Percentiles rank a stretch among this genome's conserved stretches.
Conservation (phyloP, 2,797 vertebrate genomes). For the Odontamblyopus lacepedii region DNA sequence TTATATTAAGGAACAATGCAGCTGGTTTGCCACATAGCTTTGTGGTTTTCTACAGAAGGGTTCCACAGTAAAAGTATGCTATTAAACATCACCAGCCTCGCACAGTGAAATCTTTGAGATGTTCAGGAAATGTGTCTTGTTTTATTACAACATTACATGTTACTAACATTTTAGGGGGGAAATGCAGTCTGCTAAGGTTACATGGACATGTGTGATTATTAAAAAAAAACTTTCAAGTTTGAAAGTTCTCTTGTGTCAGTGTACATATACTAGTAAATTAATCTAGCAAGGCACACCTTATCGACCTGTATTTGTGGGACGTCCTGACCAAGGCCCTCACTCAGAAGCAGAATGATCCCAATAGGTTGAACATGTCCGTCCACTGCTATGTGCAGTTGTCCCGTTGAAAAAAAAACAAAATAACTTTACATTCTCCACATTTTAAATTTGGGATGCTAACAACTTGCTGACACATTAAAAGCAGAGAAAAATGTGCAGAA, state of each 20-base stretch:
- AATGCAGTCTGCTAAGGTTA: no score
- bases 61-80: constrained; percentile 10
- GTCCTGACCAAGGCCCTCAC: not conserved
- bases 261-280: not conserved
- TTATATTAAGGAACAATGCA: constrained; percentile 22
- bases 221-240: not conserved
- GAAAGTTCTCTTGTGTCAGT: not conserved
- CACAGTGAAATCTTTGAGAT: not conserved
- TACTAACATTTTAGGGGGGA: not conserved
- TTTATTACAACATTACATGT: not conserved
- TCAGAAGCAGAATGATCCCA: not conserved
- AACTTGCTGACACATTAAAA: not conserved
- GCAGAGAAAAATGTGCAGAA: constrained; percentile 2
- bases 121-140: not conserved
- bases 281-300: not conserved
- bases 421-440: not conserved
- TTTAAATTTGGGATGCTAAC: not conserved
- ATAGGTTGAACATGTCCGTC: not conserved
- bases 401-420: not conserved
- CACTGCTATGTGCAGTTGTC: not conserved
- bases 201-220: no score
- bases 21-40: constrained; percentile 26
- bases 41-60: not conserved
- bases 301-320: not conserved
- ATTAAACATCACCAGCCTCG: not conserved